Conservation (phyloP, 2,797 vertebrate species). For the Myiothlypis coronata region DNA sequence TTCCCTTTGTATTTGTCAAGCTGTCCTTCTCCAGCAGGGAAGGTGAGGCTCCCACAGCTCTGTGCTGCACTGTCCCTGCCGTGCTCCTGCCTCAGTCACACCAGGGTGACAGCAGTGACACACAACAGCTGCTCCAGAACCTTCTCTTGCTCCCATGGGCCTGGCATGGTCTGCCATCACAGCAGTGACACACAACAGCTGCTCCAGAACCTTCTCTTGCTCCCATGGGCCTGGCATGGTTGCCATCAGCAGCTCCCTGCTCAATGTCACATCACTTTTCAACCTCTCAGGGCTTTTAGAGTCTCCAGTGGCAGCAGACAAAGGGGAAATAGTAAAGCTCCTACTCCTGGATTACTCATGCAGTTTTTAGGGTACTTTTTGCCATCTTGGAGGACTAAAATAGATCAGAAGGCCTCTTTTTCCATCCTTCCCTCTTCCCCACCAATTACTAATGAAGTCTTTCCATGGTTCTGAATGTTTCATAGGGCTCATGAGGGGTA, state of each 20-base stretch:
- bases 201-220: neutral
- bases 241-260: neutral
- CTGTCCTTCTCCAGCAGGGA: neutral
- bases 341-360: neutral
- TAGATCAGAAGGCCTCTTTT: neutral
- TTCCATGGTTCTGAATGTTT: neutral
- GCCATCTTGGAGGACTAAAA: neutral
- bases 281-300: neutral
- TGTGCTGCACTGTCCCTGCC: neutral
- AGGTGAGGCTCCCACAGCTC: neutral
- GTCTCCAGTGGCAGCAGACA: neutral
- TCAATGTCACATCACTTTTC: neutral
- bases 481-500: neutral
- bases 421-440: neutral
- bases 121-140: neutral
- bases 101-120: neutral
- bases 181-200: neutral
- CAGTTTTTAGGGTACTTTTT: neutral
- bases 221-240: neutral
- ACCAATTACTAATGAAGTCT: neutral
- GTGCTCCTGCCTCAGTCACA: neutral
- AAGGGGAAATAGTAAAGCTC: neutral
- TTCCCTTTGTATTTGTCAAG: neutral
- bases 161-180: neutral
- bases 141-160: neutral